A percentile compares a stretch with the other conserved stretches of the same genome.
Evolutionary conservation across 2,113 vertebrate genomes (phyloP).

Genomic region (Acinonyx jubatus): DNA sequence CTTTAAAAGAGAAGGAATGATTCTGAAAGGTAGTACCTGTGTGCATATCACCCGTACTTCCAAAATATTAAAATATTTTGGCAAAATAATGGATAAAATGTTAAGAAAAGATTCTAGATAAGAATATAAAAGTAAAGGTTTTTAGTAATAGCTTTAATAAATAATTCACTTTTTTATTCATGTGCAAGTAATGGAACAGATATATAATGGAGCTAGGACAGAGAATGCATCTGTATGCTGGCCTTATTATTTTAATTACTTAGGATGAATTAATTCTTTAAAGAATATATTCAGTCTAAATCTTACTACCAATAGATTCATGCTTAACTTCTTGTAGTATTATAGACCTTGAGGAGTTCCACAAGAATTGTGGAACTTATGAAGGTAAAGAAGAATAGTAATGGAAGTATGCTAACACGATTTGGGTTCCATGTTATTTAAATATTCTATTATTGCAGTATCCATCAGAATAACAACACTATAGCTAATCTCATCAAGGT

Average conservation of each 20-base stretch:
- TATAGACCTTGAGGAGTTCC: background rate
- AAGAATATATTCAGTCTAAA: background rate
- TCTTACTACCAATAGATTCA: background rate
- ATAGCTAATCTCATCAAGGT: background rate
- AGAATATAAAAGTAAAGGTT: background rate
- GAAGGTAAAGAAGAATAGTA: background rate
- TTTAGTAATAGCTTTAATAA: background rate
- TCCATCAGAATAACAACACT: background rate
- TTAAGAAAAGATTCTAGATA: background rate
- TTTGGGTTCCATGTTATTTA: background rate
- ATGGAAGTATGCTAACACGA: background rate
- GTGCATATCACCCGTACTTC: background rate
- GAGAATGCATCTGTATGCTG: background rate
- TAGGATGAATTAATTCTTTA: background rate
- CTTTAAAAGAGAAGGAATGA: background rate
- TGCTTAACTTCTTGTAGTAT: background rate
- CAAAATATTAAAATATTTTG: background rate
- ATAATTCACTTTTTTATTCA: background rate
- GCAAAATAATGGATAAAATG: background rate
- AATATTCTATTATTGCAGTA: background rate
- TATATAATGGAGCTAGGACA: background rate
- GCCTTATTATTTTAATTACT: slow-evolving; percentile 2
- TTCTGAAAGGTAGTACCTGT: background rate
- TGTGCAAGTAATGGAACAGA: background rate
- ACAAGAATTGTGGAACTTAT: background rate